Conservation (phyloP, 2,888 invertebrate genomes). For the Subacronicta megacephala region DNA sequence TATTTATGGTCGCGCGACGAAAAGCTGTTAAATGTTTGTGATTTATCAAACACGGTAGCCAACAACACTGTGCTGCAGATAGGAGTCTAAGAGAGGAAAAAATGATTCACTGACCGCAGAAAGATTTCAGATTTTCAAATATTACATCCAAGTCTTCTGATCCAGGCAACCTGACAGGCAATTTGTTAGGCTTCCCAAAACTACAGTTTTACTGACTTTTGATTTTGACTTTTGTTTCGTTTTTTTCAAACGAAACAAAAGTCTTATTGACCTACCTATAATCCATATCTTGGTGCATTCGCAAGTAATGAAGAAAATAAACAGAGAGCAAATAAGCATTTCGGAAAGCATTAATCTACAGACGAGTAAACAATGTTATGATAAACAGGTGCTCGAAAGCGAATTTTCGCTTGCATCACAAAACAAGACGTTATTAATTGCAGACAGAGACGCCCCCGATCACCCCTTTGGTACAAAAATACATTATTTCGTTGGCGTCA, state of each 20-base stretch:
- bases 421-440: constrained; percentile 40
- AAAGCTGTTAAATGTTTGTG: constrained; percentile 21
- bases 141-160: too few species aligned
- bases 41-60: constrained; percentile 9
- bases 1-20: constrained; percentile 39
- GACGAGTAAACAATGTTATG: constrained; percentile 28
- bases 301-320: not conserved
- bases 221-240: too few species aligned
- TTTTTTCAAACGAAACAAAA: too few species aligned
- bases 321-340: constrained; percentile 17
- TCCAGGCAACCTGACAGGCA: too few species aligned
- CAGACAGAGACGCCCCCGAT: constrained; percentile 19
- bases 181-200: too few species aligned
- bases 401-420: constrained; percentile 18
- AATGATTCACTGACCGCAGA: too few species aligned
- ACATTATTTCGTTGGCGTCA: constrained; percentile 30
- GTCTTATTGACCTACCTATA: too few species aligned
- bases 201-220: too few species aligned
- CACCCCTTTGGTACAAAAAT: constrained; percentile 25
- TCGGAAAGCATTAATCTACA: constrained; percentile 25
- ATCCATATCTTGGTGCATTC: too few species aligned
- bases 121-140: too few species aligned
- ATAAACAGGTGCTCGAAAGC: constrained; percentile 32
- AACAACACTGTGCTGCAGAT: too few species aligned
- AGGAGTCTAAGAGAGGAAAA: too few species aligned